Percentiles rank a stretch among this genome's conserved stretches.
Evolutionary conservation across 2,113 vertebrate genomes (phyloP).

Genomic region (Chlorodrepanis virens): DNA sequence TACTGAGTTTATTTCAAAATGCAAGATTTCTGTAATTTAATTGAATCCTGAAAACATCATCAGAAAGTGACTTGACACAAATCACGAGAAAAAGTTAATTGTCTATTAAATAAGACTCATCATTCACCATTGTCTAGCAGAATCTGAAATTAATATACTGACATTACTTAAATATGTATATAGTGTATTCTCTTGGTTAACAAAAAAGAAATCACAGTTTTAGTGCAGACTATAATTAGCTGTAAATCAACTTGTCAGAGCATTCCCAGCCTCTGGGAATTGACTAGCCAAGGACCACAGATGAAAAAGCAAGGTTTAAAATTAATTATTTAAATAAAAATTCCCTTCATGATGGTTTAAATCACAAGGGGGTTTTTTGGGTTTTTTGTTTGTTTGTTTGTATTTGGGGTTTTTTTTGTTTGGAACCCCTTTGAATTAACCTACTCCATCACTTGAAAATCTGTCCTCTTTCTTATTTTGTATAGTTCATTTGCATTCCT

Average conservation of each 20-base stretch:
- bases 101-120: constrained; percentile 48
- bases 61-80: constrained; percentile 37
- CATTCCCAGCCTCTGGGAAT: constrained; percentile 5
- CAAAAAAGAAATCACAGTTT: constrained; percentile 57
- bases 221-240: constrained; percentile 54
- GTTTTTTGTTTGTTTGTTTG: background rate
- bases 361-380: background rate
- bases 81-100: constrained; percentile 35
- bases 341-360: background rate
- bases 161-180: constrained; percentile 58
- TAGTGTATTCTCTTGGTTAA: constrained; percentile 46
- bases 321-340: constrained; percentile 19
- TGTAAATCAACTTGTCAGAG: constrained; percentile 61
- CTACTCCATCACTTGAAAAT: background rate
- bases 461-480: background rate
- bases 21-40: constrained; percentile 26
- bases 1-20: constrained; percentile 9
- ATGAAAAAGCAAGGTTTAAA: constrained; percentile 41
- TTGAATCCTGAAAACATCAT: background rate
- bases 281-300: constrained; percentile 27
- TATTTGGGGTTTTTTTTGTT: background rate
- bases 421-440: background rate
- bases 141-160: constrained; percentile 61
- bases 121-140: constrained; percentile 42
- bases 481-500: background rate